Evolutionary conservation across 1,140 invertebrate genomes (phyloP), one percentile per base, ranked within the genome.

Genomic region (Theocolax elegans): DNA sequence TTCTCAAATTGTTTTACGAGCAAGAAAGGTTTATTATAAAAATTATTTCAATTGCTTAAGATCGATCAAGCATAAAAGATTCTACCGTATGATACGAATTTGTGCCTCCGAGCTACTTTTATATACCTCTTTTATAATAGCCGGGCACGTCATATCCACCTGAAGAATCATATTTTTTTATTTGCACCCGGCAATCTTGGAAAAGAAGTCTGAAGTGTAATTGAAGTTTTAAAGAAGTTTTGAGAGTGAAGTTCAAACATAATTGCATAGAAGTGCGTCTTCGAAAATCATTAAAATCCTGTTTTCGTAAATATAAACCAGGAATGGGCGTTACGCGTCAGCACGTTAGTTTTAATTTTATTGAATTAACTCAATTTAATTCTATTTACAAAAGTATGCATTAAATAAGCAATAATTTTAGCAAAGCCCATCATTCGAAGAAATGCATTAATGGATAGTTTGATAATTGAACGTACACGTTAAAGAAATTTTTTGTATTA

Each of bases 191-290:
- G 31, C 31, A 66, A 66, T 66, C 51, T 66, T 42, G 25, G 35
- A 23, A 58, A 58, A 35, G 49, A 35, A 58, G 17, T 51, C 46
- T 19, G 29, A 46, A 67, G 51, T 23, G 58, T 66, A 67, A 35
- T 67, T 67, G 53, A 67, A 67, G 64, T 48, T 46, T 56, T 46
- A 56, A 62, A 48, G 53, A 58, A 67, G 51, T 67, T 56, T n/a
- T n/a, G 51, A 19, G 25, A 46, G 17, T 58, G 64, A 58, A 67
- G 38, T 67, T 67, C 25, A 15, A 67, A 51, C 21, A 27, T 67
- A 51, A 67, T 67, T 59, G 46, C 38, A 67, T 25, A 13, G 54
- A 25, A 9, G 44, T 51, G 15, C 25, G 9, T 23, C 25, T 8
- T 68, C 48, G 17, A 13, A 58, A 17, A 21, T 51, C 25, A 56